These are phyloP conservation scores for Dufourea novaeangliae DNA, from an alignment of 1,140 invertebrate genomes.

Conservation along the genomic window DNA sequence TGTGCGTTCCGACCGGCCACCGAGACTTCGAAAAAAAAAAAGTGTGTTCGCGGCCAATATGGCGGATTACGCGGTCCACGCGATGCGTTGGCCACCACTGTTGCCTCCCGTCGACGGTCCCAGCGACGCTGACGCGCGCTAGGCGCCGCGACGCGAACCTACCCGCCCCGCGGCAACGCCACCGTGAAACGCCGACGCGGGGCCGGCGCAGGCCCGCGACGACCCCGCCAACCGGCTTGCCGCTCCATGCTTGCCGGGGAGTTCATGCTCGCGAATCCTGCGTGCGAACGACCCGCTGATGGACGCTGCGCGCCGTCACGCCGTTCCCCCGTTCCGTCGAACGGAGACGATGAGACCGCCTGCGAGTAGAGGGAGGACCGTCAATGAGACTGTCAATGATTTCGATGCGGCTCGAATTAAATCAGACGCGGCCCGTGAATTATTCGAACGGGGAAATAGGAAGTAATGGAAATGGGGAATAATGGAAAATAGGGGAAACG, in stretches of 20 bases:
- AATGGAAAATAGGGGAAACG: too few species aligned
- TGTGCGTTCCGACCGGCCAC: too few species aligned
- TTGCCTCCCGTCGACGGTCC: conserved; percentile 45
- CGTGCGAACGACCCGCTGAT: conserved; percentile 64
- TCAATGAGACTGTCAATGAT: conserved; percentile 15
- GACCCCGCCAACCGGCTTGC: conserved; percentile 47
- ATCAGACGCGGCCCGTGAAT: too few species aligned
- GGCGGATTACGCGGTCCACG: conserved; percentile 55
- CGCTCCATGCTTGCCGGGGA: conserved; percentile 19
- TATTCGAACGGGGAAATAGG: too few species aligned
- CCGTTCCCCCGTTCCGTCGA: too few species aligned
- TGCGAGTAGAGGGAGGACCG: not conserved
- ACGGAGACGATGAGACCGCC: not conserved
- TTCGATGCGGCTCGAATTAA: not conserved
- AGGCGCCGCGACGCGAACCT: conserved; percentile 69
- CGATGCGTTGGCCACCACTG: conserved; percentile 63
- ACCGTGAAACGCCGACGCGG: conserved; percentile 44
- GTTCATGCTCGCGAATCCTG: conserved; percentile 60
- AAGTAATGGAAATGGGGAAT: too few species aligned
- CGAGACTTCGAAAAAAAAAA: too few species aligned
- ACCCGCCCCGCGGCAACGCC: conserved; percentile 48
- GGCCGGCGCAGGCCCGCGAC: conserved; percentile 47
- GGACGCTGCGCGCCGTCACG: not conserved
- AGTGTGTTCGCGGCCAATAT: conserved; percentile 56
- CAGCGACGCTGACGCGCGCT: conserved; percentile 66